Conservation (phyloP, 2,888 invertebrate species). For the Matsumyia berberina region DNA sequence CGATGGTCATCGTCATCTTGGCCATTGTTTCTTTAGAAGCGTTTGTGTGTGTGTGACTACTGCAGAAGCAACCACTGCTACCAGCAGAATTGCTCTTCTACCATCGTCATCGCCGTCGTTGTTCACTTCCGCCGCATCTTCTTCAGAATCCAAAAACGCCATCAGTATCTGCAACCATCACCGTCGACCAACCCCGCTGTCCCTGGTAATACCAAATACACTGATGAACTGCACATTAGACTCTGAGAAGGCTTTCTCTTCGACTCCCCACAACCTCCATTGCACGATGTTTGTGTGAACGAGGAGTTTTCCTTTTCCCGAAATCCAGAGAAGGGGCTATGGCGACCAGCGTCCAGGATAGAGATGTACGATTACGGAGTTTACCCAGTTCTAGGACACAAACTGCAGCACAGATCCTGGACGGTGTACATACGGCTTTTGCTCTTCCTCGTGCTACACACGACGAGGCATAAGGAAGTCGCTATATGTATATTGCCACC, state of each 20-base stretch:
- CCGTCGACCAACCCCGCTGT: constrained; percentile 18
- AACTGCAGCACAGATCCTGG: constrained; percentile 67
- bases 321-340: constrained; percentile 21
- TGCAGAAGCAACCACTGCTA: constrained; percentile 49
- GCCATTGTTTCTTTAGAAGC: constrained; percentile 50
- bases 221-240: constrained; percentile 68
- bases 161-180: constrained; percentile 60
- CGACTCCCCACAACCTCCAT: constrained; percentile 25
- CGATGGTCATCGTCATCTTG: constrained; percentile 67
- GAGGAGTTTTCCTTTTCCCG: constrained; percentile 61
- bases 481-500: constrained; percentile 46
- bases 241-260: constrained; percentile 44
- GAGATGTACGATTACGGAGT: constrained; percentile 64
- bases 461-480: constrained; percentile 56
- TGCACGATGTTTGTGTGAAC: constrained; percentile 42
- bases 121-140: constrained; percentile 69
- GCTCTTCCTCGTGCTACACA: constrained; percentile 45
- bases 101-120: constrained; percentile 59
- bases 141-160: constrained; percentile 61
- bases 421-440: constrained; percentile 54
- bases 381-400: constrained; percentile 55
- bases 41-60: constrained; percentile 30
- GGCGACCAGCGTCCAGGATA: constrained; percentile 61
- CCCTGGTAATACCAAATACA: constrained; percentile 23
- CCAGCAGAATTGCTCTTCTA: constrained; percentile 65